phyloP scores from a whole-genome alignment of 2,113 vertebrate genomes.

The Athene cunicularia region DNA sequence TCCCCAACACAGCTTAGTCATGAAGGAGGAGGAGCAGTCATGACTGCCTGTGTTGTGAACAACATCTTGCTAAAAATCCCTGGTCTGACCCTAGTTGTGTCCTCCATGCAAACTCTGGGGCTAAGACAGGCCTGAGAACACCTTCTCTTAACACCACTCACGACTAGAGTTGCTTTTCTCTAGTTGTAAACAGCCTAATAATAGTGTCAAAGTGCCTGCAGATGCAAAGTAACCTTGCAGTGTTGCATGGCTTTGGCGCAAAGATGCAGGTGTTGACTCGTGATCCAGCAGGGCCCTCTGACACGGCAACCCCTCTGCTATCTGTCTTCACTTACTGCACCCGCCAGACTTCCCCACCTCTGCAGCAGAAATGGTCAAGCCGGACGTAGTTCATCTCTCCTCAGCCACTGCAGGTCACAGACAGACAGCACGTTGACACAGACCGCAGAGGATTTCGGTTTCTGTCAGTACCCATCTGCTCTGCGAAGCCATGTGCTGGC shows the following conservation, averaged over 20 bases:
- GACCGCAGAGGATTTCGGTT: neutral
- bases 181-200: constrained; percentile 22
- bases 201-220: neutral
- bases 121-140: neutral
- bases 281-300: neutral
- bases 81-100: neutral
- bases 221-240: neutral
- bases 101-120: constrained; percentile 22
- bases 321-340: neutral
- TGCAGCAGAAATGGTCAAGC: neutral
- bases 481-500: neutral
- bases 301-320: neutral
- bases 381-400: neutral
- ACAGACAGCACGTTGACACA: neutral
- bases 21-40: neutral
- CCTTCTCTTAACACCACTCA: neutral
- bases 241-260: neutral
- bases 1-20: neutral
- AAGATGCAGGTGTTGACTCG: neutral
- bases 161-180: neutral
- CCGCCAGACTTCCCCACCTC: neutral
- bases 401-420: neutral
- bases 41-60: neutral
- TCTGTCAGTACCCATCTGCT: neutral
- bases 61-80: neutral